A percentile compares a stretch with the other conserved stretches of the same genome.
These are phyloP conservation scores for Microctonus hyperodae DNA, from an alignment of 2,888 invertebrate species.

Conservation along the genomic window DNA sequence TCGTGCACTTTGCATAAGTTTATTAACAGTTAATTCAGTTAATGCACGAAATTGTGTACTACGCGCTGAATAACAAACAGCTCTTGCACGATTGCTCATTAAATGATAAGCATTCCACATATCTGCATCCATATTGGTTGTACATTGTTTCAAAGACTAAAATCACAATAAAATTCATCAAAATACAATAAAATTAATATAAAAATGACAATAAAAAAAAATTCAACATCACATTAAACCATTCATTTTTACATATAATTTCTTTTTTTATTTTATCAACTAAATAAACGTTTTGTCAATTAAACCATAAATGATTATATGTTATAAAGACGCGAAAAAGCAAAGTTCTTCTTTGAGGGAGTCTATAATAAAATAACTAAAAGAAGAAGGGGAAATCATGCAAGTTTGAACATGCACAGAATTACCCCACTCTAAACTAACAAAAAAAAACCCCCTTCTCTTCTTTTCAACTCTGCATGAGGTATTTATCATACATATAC, in stretches of 20 bases:
- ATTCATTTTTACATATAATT: too few relatives aligned
- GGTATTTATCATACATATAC: not conserved
- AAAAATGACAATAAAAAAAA: slow-evolving; percentile 15
- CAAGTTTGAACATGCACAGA: slow-evolving; percentile 52
- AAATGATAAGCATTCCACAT: slow-evolving; percentile 76
- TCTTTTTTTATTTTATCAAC: not conserved
- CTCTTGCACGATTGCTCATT: slow-evolving; percentile 72
- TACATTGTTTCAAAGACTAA: slow-evolving; percentile 70
- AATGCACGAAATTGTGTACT: slow-evolving; percentile 72
- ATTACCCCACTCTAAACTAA: slow-evolving; percentile 38
- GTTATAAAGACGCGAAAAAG: not conserved
- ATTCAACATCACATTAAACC: slow-evolving; percentile 2
- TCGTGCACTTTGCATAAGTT: slow-evolving; percentile 67
- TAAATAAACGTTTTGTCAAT: not conserved
- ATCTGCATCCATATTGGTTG: slow-evolving; percentile 71
- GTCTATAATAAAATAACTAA: slow-evolving; percentile 34
- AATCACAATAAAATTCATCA: slow-evolving; percentile 35
- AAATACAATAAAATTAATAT: slow-evolving; percentile 8
- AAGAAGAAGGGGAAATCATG: slow-evolving; percentile 38
- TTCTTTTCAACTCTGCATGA: not conserved
- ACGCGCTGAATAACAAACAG: slow-evolving; percentile 72
- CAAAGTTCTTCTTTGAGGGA: slow-evolving; percentile 33
- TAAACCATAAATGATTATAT: not conserved
- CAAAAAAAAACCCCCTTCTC: slow-evolving; percentile 11
- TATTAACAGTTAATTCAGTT: slow-evolving; percentile 72